Evolutionary conservation across 1,140 invertebrate genomes (phyloP).

Genomic region (Heterodera schachtii): DNA sequence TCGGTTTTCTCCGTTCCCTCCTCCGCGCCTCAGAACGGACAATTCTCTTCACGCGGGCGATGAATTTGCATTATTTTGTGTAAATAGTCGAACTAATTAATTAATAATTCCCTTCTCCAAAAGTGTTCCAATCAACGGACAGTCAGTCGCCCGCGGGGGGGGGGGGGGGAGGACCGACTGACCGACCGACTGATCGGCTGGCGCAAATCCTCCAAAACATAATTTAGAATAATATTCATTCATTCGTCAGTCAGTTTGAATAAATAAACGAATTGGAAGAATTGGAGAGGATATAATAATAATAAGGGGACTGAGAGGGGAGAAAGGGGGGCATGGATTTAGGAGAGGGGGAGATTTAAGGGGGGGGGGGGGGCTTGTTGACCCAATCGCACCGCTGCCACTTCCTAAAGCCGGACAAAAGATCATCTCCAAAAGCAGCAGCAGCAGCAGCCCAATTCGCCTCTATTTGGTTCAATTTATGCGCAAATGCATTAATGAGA

Average conservation of each 20-base stretch:
- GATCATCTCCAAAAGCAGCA: neutral
- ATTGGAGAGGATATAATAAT: neutral
- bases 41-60: too few species aligned
- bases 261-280: neutral
- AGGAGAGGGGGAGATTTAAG: too few species aligned
- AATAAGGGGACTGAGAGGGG: too few species aligned
- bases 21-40: too few species aligned
- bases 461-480: too few species aligned
- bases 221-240: neutral
- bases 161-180: too few species aligned
- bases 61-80: too few species aligned
- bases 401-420: neutral
- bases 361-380: neutral
- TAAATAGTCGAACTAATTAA: neutral
- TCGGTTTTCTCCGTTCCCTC: neutral
- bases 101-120: neutral
- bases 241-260: neutral
- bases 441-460: too few species aligned
- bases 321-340: too few species aligned
- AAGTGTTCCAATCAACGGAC: constrained; percentile 1
- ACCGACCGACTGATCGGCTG: neutral
- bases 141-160: too few species aligned
- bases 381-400: neutral
- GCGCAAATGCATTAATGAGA: too few species aligned
- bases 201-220: neutral